phyloP scores from a whole-genome alignment of 2,797 vertebrate genomes.

The Megaceryle alcyon region DNA sequence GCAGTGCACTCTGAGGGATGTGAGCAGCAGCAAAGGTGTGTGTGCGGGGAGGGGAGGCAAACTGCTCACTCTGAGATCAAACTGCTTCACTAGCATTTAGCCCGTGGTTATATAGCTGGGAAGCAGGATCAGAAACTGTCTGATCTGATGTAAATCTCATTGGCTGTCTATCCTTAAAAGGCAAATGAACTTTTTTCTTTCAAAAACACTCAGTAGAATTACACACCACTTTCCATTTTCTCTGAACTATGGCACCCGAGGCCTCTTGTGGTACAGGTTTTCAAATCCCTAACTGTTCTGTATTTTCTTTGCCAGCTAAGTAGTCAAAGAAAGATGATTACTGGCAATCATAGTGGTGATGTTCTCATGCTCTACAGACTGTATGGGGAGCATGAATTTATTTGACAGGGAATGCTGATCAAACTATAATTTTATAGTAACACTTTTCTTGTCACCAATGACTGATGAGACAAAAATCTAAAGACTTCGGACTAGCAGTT shows the following conservation, averaged over 20 bases:
- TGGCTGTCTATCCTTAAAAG: neutral
- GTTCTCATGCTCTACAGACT: neutral
- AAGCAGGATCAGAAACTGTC: neutral
- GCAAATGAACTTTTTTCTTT: neutral
- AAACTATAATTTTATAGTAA: neutral
- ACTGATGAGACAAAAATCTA: neutral
- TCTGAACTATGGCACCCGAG: neutral
- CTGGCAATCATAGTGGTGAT: neutral
- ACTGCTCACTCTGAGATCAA: neutral
- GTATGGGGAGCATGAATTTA: neutral
- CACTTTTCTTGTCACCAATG: neutral
- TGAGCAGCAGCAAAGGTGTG: neutral
- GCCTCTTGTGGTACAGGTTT: neutral
- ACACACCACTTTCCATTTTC: neutral
- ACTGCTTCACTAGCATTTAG: neutral
- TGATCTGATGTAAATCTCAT: neutral
- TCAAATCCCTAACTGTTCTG: neutral
- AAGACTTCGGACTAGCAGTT: neutral
- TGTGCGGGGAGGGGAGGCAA: neutral
- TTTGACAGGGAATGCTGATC: neutral
- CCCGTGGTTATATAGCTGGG: neutral
- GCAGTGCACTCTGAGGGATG: rapidly evolving
- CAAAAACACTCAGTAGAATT: neutral
- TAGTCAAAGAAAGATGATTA: neutral
- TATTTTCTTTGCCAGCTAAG: neutral